Evolutionary conservation across 2,888 invertebrate genomes (phyloP).

Genomic region (Flexamia atlantica): DNA sequence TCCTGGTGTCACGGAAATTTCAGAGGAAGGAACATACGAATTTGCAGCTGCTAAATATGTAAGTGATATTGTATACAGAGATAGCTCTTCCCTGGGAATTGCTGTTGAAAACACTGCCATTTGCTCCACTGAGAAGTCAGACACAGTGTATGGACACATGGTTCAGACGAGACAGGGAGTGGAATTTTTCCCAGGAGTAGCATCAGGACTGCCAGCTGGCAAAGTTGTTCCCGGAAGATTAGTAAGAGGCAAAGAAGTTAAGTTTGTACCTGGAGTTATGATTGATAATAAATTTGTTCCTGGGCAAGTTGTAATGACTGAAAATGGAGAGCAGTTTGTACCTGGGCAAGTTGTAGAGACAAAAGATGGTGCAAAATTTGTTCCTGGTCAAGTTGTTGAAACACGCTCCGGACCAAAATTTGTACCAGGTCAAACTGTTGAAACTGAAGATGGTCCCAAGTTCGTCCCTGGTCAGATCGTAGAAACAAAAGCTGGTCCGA

Average conservation of each 20-base stretch:
- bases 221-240: conserved; percentile 81
- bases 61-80: conserved; percentile 77
- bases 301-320: conserved; percentile 83
- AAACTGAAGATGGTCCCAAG: conserved; percentile 83
- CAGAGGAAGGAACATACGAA: conserved; percentile 77
- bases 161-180: conserved; percentile 81
- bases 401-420: conserved; percentile 82
- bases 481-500: conserved; percentile 85
- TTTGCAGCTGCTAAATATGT: conserved; percentile 80
- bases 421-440: conserved; percentile 85
- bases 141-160: conserved; percentile 81
- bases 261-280: conserved; percentile 84
- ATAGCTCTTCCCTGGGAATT: conserved; percentile 67
- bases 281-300: conserved; percentile 83
- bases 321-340: conserved; percentile 84
- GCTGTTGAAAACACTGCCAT: conserved; percentile 64
- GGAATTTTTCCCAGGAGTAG: conserved; percentile 81
- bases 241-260: conserved; percentile 80
- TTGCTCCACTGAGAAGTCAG: conserved; percentile 69
- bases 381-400: conserved; percentile 87
- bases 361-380: conserved; percentile 83
- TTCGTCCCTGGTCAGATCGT: conserved; percentile 90
- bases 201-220: conserved; percentile 76
- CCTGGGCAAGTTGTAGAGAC: conserved; percentile 86
- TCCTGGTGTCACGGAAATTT: conserved; percentile 78